These are phyloP conservation scores for Channa argus DNA, from an alignment of 2,113 vertebrate genomes.

Conservation along the genomic window DNA sequence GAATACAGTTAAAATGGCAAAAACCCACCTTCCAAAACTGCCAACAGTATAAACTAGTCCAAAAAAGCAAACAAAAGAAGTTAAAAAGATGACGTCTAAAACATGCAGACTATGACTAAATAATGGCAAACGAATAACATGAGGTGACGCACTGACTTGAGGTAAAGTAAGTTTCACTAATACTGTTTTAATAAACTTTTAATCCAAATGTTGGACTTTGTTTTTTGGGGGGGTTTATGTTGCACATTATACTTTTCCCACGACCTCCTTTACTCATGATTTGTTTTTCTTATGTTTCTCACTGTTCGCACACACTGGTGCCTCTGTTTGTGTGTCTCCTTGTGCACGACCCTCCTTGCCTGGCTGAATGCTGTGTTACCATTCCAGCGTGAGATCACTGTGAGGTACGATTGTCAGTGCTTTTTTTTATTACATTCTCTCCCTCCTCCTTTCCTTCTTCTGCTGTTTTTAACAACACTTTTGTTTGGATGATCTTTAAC, in stretches of 20 bases:
- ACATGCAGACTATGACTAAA: too few species aligned
- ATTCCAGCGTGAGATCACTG: conserved; percentile 90
- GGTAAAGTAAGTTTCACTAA: too few species aligned
- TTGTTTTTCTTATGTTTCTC: conserved; percentile 28
- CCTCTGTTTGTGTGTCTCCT: conserved; percentile 20
- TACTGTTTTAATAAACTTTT: conserved; percentile 11
- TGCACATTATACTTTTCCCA: conserved; percentile 1
- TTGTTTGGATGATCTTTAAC: too few species aligned
- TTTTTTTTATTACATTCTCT: neutral
- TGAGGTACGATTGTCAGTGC: conserved; percentile 84
- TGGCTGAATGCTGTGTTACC: conserved; percentile 81
- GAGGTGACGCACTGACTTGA: too few species aligned
- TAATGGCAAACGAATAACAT: too few species aligned
- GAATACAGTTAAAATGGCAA: too few species aligned
- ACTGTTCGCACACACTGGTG: conserved; percentile 9
- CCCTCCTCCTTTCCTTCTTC: neutral
- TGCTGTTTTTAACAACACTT: neutral
- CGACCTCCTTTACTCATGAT: conserved; percentile 36
- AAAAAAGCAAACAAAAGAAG: too few species aligned
- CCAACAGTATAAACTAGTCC: too few species aligned
- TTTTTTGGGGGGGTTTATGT: conserved; percentile 5
- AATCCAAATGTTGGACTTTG: conserved; percentile 24
- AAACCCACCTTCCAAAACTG: too few species aligned
- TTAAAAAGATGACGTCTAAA: too few species aligned
- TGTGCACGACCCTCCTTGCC: conserved; percentile 40